Evolutionary conservation across 2,797 vertebrate species (phyloP), one percentile per base, ranked within the genome.

Genomic region (Geotrypetes seraphini): DNA sequence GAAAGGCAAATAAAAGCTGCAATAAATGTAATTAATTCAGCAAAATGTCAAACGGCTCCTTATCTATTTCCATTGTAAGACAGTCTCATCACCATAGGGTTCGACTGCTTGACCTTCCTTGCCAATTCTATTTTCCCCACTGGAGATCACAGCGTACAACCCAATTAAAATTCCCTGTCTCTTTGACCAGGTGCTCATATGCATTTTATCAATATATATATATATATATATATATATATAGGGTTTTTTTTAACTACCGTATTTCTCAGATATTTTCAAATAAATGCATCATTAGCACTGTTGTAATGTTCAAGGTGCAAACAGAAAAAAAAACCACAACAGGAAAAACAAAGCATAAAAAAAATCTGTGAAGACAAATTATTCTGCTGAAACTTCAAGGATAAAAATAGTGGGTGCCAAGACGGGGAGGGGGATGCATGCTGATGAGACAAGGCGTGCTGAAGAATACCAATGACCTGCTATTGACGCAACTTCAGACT

Each of bases 361-460:
- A 9, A 30, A 33, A 25, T 14, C 6, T 14, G n/a, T 21, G 10
- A 27, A 39, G 36, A 16, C 11, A 6, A 30, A 28, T 15, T 21
- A 25, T 18, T 33, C 14, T 14, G 36, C 34, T 45, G n/a, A 34
- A 43, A 40, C 30, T 5, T 11, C 19, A 11, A 18, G 14, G 19
- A 37, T 19, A 53, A 53, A 46, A 50, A 39, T 31, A 46, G 25
- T 35, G 20, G 10, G 12, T 7, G 13, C 5, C n/a, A n/a, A n/a
- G n/a, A n/a, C n/a, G n/a, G n/a, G n/a, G 18, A 16, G 39, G 20
- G 31, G 8, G 13, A 11, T 1, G 5, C 35, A 21, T 32, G 12
- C 22, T 12, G 15, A 39, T 25, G 35, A 19, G 16, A 7, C 15
- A 28, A 28, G 0, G 5, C n/a, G 5, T 1, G 7, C 22, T 25